A percentile compares a stretch with the other conserved stretches of the same genome.
Evolutionary conservation across 2,797 vertebrate genomes (phyloP).

Genomic region (Melanogrammus aeglefinus): DNA sequence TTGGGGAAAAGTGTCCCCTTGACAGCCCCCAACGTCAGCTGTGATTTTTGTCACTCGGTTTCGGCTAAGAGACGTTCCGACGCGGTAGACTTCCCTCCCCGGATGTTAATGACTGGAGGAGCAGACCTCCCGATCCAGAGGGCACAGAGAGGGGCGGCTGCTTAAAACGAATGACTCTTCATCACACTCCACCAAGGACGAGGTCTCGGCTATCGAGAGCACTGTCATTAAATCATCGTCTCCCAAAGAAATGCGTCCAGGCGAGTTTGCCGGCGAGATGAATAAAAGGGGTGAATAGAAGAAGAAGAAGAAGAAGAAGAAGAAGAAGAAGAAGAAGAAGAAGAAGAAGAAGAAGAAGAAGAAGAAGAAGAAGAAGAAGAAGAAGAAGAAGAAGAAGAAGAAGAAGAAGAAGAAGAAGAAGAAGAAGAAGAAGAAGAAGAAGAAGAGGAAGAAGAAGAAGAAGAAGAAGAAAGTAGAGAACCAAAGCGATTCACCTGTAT

Average conservation of each 20-base stretch:
- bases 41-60: slow-evolving; percentile 70
- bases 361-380: too few relatives aligned
- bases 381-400: too few relatives aligned
- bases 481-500: neutral
- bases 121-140: neutral
- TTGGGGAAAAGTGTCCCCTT: slow-evolving; percentile 67
- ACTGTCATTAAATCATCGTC: neutral
- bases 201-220: neutral
- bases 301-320: too few relatives aligned
- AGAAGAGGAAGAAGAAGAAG: too few relatives aligned
- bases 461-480: too few relatives aligned
- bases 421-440: too few relatives aligned
- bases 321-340: too few relatives aligned
- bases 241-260: neutral
- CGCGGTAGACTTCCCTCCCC: slow-evolving; percentile 41
- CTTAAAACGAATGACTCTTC: neutral
- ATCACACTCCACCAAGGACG: neutral
- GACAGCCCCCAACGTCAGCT: slow-evolving; percentile 65
- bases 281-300: neutral
- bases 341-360: too few relatives aligned
- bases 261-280: neutral
- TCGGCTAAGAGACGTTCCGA: slow-evolving; percentile 47
- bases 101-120: slow-evolving; percentile 32
- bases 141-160: neutral
- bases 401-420: too few relatives aligned